Evolutionary conservation across 2,888 invertebrate genomes (phyloP).

Genomic region (Archips xylosteana): DNA sequence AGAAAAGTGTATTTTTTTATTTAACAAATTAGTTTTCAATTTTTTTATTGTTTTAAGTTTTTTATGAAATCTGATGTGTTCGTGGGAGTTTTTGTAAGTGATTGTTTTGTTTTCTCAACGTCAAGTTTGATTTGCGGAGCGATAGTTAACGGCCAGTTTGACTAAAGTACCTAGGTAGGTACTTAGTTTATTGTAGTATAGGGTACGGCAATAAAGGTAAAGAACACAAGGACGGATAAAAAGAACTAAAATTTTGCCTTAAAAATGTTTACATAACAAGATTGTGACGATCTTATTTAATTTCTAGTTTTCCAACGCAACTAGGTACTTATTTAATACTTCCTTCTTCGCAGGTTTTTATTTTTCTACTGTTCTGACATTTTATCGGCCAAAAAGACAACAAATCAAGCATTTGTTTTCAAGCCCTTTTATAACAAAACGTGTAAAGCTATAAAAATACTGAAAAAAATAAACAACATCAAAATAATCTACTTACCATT

Average conservation of each 20-base stretch:
- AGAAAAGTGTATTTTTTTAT: neutral
- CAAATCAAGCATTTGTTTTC: conserved; percentile 4
- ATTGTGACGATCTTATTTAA: too few species aligned
- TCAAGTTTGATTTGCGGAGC: neutral
- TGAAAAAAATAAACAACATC: conserved; percentile 12
- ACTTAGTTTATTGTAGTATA: too few species aligned
- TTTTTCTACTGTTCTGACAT: neutral
- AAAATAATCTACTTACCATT: neutral
- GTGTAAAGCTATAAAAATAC: conserved; percentile 2
- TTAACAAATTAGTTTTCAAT: neutral
- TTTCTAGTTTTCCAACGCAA: too few species aligned
- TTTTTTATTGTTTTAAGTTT: neutral
- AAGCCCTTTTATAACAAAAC: neutral
- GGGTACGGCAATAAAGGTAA: too few species aligned
- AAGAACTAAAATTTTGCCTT: too few species aligned
- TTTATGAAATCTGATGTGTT: neutral
- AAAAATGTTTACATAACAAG: too few species aligned
- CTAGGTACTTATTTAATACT: too few species aligned
- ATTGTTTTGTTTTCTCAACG: neutral
- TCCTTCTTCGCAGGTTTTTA: neutral
- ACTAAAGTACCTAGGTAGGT: neutral
- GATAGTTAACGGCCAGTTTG: neutral
- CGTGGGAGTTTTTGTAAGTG: neutral
- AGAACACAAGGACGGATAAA: too few species aligned
- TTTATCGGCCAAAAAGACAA: too few species aligned